Conservation (phyloP, 2,797 vertebrate genomes). For the Mormyrus proboscirostris region DNA sequence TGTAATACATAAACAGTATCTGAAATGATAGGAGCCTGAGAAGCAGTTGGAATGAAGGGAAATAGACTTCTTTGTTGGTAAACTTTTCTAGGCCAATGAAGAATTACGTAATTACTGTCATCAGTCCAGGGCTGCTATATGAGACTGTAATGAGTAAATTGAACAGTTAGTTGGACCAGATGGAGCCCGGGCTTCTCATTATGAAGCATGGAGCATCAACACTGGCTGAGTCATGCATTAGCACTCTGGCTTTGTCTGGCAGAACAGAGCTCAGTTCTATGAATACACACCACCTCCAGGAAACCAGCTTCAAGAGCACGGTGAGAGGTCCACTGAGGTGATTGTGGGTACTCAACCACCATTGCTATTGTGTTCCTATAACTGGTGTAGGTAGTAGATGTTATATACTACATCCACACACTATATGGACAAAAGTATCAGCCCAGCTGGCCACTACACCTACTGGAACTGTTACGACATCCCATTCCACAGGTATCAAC, state of each 20-base stretch:
- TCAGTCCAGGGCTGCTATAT: neutral
- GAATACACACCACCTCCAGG: neutral
- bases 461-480: neutral
- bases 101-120: neutral
- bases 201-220: neutral
- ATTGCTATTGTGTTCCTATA: neutral
- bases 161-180: neutral
- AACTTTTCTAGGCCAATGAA: neutral
- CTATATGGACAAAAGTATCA: neutral
- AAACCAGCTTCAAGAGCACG: neutral
- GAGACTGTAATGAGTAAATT: neutral
- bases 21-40: neutral
- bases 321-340: conserved; percentile 2
- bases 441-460: neutral
- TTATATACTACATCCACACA: neutral
- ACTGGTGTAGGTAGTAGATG: neutral
- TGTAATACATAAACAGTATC: neutral
- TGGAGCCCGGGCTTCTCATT: neutral
- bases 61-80: neutral
- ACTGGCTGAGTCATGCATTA: neutral
- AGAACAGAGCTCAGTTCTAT: neutral
- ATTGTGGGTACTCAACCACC: neutral
- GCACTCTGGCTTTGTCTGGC: neutral
- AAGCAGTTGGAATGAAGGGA: neutral
- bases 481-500: neutral